Evolutionary conservation across 2,797 vertebrate genomes (phyloP).

Genomic region (Chlorospingus semifuscus): DNA sequence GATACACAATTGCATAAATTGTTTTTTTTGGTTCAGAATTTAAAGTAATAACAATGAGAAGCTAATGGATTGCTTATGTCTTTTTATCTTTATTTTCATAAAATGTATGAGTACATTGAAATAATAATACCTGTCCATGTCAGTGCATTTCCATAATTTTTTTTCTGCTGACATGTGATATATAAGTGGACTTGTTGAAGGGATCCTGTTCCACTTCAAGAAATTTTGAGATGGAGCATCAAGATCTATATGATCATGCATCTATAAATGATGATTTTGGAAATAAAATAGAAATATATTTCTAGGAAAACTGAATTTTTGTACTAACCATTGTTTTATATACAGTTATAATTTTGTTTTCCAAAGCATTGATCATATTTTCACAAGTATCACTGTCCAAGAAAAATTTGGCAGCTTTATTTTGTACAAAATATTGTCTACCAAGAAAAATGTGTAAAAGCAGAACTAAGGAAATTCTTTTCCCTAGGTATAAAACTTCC

Average conservation of each 20-base stretch:
- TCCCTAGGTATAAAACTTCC: neutral
- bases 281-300: neutral
- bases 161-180: neutral
- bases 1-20: neutral
- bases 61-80: neutral
- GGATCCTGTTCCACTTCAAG: neutral
- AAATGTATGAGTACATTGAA: neutral
- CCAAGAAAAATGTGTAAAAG: neutral
- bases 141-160: neutral
- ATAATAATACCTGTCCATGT: neutral
- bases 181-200: neutral
- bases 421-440: neutral
- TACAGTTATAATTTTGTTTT: neutral
- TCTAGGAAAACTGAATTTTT: neutral
- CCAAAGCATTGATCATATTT: neutral
- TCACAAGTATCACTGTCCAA: neutral
- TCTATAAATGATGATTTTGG: neutral
- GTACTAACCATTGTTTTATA: neutral
- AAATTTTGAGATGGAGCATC: neutral
- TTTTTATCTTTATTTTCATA: neutral
- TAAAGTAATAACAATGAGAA: neutral
- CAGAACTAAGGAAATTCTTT: neutral
- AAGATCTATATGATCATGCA: neutral
- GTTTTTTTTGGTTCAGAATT: neutral
- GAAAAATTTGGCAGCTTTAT: neutral